phyloP scores from a whole-genome alignment of 2,113 vertebrate genomes.

The Labeo catla region DNA sequence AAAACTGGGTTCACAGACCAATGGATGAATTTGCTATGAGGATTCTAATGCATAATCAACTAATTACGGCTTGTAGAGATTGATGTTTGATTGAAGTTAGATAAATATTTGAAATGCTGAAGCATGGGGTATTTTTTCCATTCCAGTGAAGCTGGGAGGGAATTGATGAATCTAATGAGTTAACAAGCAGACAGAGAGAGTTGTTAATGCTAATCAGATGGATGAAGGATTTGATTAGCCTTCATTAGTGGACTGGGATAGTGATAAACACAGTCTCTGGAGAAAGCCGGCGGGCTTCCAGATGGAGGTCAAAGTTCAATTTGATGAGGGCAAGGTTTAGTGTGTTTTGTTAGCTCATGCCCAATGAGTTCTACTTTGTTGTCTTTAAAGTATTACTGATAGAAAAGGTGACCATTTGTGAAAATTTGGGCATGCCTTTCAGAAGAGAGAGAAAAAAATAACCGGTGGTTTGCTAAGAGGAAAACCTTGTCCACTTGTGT shows the following conservation, averaged over 20 bases:
- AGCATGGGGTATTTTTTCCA: conserved; percentile 2
- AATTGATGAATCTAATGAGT: conserved; percentile 56
- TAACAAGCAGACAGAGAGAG: conserved; percentile 43
- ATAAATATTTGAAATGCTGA: background rate
- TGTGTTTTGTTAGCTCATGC: conserved; percentile 12
- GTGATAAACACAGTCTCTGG: conserved; percentile 53
- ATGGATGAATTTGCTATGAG: background rate
- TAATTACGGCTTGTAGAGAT: background rate
- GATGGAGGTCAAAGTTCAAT: conserved; percentile 19
- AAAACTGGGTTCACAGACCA: conserved; percentile 1
- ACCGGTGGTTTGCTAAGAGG: background rate
- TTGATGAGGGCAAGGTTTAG: conserved; percentile 25
- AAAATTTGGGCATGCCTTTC: background rate
- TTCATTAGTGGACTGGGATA: conserved; percentile 54
- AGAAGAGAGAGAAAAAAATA: background rate
- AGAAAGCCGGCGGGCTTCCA: conserved; percentile 1
- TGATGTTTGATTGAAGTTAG: conserved; percentile 1
- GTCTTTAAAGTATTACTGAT: background rate
- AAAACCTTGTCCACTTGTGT: conserved; percentile 11
- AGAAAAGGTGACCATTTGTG: background rate
- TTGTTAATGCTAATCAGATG: conserved; percentile 61
- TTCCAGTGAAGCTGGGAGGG: conserved; percentile 19
- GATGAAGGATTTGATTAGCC: conserved; percentile 61
- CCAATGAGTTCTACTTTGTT: background rate
- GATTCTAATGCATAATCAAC: background rate